Percentiles rank a stretch among this genome's conserved stretches.
These are phyloP conservation scores for Geotrupes spiniger DNA, from an alignment of 2,888 invertebrate species.

Conservation along the genomic window DNA sequence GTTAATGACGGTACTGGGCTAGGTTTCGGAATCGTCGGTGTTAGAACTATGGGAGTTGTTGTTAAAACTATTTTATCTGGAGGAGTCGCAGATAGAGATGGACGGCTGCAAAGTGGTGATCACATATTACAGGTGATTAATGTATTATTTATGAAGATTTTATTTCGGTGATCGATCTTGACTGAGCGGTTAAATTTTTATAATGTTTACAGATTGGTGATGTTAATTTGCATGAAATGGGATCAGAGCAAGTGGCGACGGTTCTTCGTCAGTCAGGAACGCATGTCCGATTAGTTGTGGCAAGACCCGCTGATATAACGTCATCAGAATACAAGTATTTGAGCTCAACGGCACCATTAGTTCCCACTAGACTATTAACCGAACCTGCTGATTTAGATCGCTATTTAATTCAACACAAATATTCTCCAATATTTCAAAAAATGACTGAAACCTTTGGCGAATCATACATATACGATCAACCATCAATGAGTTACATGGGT, in stretches of 20 bases:
- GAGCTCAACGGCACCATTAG: slow-evolving; percentile 60
- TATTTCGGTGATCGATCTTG: too few relatives aligned
- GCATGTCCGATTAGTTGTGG: slow-evolving; percentile 91
- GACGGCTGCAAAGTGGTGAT: slow-evolving; percentile 95
- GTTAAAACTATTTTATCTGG: slow-evolving; percentile 98
- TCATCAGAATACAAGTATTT: slow-evolving; percentile 57
- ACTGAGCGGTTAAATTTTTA: too few relatives aligned
- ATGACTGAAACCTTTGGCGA: slow-evolving; percentile 29
- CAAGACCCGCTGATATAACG: slow-evolving; percentile 80
- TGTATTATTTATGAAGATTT: not conserved
- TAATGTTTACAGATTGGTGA: slow-evolving; percentile 46
- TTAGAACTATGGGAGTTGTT: slow-evolving; percentile 96
- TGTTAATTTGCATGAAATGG: slow-evolving; percentile 89
- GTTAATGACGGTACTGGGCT: slow-evolving; percentile 97
- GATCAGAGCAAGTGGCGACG: slow-evolving; percentile 95
- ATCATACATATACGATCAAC: slow-evolving; percentile 26
- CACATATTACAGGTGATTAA: slow-evolving; percentile 89
- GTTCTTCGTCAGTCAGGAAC: slow-evolving; percentile 94
- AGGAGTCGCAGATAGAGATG: slow-evolving; percentile 96
- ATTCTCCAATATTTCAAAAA: slow-evolving; percentile 65
- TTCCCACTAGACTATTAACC: slow-evolving; percentile 71
- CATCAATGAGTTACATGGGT: slow-evolving; percentile 38
- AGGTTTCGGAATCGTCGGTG: slow-evolving; percentile 98
- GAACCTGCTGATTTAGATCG: slow-evolving; percentile 85
- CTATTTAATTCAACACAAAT: slow-evolving; percentile 80